Evolutionary conservation across 2,797 vertebrate species (phyloP), one percentile per base, ranked within the genome.

Genomic region (Etheostoma nigrum): DNA sequence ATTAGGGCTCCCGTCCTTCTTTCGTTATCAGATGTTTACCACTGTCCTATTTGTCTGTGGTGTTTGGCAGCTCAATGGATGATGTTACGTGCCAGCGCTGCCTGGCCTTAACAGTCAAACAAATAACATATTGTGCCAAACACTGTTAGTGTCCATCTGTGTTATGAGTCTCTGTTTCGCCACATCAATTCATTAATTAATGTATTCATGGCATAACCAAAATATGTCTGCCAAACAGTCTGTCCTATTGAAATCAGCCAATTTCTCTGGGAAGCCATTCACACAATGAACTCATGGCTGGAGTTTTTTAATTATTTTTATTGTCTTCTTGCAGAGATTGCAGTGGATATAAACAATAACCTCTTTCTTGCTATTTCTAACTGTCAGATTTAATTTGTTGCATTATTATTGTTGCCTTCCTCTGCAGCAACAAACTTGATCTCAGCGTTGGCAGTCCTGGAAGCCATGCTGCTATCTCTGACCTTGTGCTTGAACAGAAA

Each of bases 341-440:
- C 40, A n/a, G 11, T 36, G 11, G 5, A 57, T 42, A 2, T 13
- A 14, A 36, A 51, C 21, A 53, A 44, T 27, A 45, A 57, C 59
- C 7, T 6, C 11, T 25, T 69, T 67, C 66, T 40, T 61, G 40
- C 9, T 23, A 13, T 53, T 54, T 66, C 64, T n/a, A 27, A 60
- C 51, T 48, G 16, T 72, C 2, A 9, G 40, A 47, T 76, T 92
- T 60, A 92, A 25, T 90, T 89, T 13, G 59, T 63, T 1, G 5
- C 75, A 4, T 93, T 91, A 9, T 92, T 89, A 48, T 92, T 91
- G 82, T 92, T 88, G 19, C 90, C 89, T 58, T 95, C 94, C 57
- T 95, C 96, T 10, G 95, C 95, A 1, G 95, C 95, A 5, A 96
- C 94, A 84, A 96, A 96, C 86, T 97, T 97, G 84, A 97, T 96